Evolutionary conservation across 2,113 vertebrate genomes (phyloP).

Genomic region (Origma solitaria): DNA sequence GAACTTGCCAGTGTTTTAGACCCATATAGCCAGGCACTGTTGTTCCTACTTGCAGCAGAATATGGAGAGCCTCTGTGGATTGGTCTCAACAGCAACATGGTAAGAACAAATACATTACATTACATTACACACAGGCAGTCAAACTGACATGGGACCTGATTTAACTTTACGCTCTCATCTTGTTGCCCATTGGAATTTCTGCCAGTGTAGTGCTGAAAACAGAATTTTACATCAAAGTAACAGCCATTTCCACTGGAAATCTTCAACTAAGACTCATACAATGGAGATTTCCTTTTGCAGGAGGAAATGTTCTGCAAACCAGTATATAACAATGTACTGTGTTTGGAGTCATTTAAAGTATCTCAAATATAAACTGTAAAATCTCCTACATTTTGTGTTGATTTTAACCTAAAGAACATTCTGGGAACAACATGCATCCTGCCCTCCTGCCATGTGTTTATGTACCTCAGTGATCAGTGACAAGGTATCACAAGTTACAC

Average conservation of each 20-base stretch:
- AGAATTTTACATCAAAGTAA: neutral
- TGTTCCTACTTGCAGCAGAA: constrained; percentile 66
- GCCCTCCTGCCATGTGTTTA: neutral
- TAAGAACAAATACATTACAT: constrained; percentile 55
- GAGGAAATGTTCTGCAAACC: neutral
- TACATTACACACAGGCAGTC: neutral
- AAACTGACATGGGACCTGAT: neutral
- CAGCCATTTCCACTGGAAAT: neutral
- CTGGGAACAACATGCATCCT: neutral
- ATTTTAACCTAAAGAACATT: neutral
- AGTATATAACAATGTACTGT: neutral
- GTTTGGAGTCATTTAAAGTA: neutral
- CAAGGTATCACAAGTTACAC: neutral
- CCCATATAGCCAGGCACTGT: constrained; percentile 72
- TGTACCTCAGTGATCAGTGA: neutral
- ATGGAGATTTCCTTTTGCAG: neutral
- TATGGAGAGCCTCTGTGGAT: constrained; percentile 83
- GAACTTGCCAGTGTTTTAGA: constrained; percentile 81
- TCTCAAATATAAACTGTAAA: accelerated
- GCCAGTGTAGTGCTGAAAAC: neutral
- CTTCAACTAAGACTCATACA: neutral
- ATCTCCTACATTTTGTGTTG: neutral
- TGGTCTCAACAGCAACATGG: constrained; percentile 87
- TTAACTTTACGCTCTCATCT: neutral
- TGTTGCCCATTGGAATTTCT: neutral